Percentiles rank a stretch among this genome's conserved stretches.
Conservation (phyloP, 2,113 vertebrate genomes). For the Cynoglossus semilaevis region DNA sequence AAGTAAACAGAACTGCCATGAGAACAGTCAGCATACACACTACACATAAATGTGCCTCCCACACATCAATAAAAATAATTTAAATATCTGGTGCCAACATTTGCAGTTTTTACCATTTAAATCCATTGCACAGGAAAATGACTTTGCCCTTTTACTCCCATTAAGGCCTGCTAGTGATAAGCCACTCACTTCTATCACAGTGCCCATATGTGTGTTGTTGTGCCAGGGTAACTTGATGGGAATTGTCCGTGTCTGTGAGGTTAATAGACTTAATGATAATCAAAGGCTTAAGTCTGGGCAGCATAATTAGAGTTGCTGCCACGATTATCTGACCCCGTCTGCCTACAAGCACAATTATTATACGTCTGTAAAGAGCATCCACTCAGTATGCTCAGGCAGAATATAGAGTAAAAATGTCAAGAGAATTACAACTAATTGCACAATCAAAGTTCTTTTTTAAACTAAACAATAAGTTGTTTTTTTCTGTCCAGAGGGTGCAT, state of each 20-base stretch:
- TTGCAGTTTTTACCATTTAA: no score
- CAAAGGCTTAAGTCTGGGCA: constrained; percentile 47
- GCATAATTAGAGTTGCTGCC: constrained; percentile 45
- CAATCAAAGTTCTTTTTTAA: background rate
- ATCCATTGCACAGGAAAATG: no score
- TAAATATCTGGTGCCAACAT: no score
- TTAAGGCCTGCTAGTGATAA: constrained; percentile 56
- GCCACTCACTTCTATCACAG: constrained; percentile 55
- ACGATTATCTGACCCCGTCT: constrained; percentile 40
- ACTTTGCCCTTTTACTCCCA: constrained; percentile 3
- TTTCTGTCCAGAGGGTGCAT: no score
- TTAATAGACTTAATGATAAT: constrained; percentile 63
- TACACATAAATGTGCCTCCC: no score
- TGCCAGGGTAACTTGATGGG: constrained; percentile 43
- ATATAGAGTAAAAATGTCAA: no score
- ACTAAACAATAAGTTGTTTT: no score
- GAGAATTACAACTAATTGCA: no score
- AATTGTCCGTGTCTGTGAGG: constrained; percentile 49
- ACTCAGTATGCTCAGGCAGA: no score
- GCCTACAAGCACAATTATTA: constrained; percentile 20
- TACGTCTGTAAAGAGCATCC: background rate
- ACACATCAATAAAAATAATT: no score
- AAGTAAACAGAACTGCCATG: no score
- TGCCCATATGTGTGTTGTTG: constrained; percentile 34
- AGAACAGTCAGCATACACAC: no score